These are phyloP conservation scores for Drosophila gaucha DNA, from an alignment of 2,888 invertebrate species.

Conservation along the genomic window DNA sequence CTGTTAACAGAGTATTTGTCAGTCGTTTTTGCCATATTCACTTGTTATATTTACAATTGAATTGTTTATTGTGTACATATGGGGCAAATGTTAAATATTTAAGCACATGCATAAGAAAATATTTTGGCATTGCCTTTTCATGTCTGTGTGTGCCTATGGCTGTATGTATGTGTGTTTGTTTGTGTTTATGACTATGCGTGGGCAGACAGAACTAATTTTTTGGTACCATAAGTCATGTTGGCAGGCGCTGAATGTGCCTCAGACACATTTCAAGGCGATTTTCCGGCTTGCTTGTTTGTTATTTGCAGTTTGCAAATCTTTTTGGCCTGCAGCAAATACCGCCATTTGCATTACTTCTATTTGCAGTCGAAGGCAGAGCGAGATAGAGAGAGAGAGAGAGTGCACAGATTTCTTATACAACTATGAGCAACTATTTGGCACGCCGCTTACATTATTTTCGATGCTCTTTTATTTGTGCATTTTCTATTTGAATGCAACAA, in stretches of 20 bases:
- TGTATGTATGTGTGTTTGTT: constrained; percentile 18
- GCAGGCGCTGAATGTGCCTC: constrained; percentile 53
- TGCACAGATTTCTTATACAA: constrained; percentile 10
- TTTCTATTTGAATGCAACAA: constrained; percentile 41
- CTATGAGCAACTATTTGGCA: constrained; percentile 65
- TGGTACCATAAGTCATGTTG: constrained; percentile 62
- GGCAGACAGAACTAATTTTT: constrained; percentile 53
- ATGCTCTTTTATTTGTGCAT: constrained; percentile 46
- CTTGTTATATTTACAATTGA: constrained; percentile 4
- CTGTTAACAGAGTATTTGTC: not conserved
- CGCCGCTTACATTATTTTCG: constrained; percentile 48
- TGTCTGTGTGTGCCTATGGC: constrained; percentile 5
- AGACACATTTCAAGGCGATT: constrained; percentile 76
- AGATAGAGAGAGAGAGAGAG: not conserved
- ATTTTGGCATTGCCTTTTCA: constrained; percentile 25
- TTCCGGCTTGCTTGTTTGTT: constrained; percentile 60
- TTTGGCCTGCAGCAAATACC: constrained; percentile 46
- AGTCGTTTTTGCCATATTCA: not conserved
- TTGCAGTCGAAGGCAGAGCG: not conserved
- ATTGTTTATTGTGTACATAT: constrained; percentile 24
- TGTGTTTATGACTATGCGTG: constrained; percentile 34
- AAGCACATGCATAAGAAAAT: constrained; percentile 21
- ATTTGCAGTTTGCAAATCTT: constrained; percentile 44
- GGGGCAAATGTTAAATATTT: constrained; percentile 30
- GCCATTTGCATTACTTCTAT: constrained; percentile 42